A percentile compares a stretch with the other conserved stretches of the same genome.
These are phyloP conservation scores for Trichechus manatus DNA, from an alignment of 2,113 vertebrate species.

Conservation along the genomic window DNA sequence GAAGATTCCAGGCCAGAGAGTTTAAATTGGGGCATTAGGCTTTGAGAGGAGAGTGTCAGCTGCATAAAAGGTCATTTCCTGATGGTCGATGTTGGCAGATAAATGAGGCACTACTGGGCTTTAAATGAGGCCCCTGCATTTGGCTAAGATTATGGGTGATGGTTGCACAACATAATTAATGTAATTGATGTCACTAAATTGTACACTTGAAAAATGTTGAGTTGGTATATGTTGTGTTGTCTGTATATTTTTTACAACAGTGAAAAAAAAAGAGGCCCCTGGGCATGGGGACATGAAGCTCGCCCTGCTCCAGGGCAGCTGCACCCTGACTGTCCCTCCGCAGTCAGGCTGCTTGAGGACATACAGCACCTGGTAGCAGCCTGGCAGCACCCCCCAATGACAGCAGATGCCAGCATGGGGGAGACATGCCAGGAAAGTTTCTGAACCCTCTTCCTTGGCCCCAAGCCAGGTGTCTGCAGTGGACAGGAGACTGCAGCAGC, in stretches of 20 bases:
- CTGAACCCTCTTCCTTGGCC: conserved; percentile 17
- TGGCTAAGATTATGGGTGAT: neutral
- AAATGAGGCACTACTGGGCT: neutral
- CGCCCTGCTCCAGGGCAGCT: neutral
- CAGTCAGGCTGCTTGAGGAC: neutral
- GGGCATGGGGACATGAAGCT: neutral
- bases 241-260: neutral
- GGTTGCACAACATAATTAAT: neutral
- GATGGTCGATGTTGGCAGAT: neutral
- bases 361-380: no score
- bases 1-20: neutral
- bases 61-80: conserved; percentile 45
- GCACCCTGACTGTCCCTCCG: neutral
- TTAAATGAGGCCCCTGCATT: neutral
- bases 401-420: neutral
- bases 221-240: neutral
- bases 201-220: neutral
- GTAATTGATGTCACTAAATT: neutral
- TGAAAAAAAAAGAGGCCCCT: neutral
- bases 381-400: neutral
- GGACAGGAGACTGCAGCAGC: neutral
- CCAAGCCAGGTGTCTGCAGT: neutral
- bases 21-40: neutral
- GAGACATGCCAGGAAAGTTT: neutral
- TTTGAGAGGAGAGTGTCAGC: neutral